phyloP scores from a whole-genome alignment of 2,113 vertebrate genomes.

The Pseudorectes ferrugineus region DNA sequence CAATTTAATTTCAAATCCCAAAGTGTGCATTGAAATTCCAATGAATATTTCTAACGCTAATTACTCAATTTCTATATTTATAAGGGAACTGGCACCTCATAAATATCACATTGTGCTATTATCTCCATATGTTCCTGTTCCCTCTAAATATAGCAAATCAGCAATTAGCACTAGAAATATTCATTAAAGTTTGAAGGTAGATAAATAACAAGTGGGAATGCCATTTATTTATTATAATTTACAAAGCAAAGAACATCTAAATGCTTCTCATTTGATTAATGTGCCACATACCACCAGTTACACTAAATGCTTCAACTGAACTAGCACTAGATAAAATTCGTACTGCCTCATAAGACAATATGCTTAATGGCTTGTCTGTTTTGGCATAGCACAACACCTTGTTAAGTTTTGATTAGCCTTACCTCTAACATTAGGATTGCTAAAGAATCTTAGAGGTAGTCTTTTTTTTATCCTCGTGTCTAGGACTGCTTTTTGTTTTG shows the following conservation, averaged over 20 bases:
- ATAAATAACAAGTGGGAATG: slow-evolving; percentile 49
- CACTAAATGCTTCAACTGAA: background rate
- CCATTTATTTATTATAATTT: slow-evolving; percentile 55
- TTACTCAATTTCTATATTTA: slow-evolving; percentile 71
- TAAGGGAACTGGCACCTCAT: slow-evolving; percentile 51
- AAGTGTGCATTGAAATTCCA: slow-evolving; percentile 46
- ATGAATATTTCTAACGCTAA: slow-evolving; percentile 63
- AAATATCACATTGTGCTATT: slow-evolving; percentile 69
- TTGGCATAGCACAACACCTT: background rate
- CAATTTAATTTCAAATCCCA: slow-evolving; percentile 58
- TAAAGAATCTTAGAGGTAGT: background rate
- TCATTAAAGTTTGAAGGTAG: slow-evolving; percentile 64
- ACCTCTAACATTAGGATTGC: background rate
- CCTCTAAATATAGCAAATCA: slow-evolving; percentile 66
- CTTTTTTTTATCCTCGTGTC: accelerated
- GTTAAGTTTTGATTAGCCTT: background rate
- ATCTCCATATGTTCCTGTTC: slow-evolving; percentile 62
- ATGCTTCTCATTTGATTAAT: slow-evolving; percentile 21
- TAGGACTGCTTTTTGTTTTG: background rate
- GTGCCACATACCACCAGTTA: background rate
- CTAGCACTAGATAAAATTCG: background rate
- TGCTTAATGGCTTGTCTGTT: background rate
- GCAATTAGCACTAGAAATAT: slow-evolving; percentile 66
- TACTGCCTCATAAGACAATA: background rate
- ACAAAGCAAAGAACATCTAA: slow-evolving; percentile 40